Evolutionary conservation across 2,113 vertebrate genomes (phyloP), one percentile per base, ranked within the genome.

Genomic region (Anguilla japonica): DNA sequence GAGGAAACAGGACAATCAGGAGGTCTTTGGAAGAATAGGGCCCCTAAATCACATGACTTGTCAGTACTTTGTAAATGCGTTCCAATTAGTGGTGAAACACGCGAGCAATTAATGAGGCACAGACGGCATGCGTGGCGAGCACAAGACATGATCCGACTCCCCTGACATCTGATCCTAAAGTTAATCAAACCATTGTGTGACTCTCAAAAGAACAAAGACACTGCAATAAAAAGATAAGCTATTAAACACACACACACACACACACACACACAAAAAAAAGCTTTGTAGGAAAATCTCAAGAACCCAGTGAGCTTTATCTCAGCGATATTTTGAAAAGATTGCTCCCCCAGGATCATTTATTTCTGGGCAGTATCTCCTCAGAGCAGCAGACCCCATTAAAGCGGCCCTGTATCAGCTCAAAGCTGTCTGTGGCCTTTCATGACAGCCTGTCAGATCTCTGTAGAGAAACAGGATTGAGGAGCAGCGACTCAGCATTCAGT

Each of bases 151-250:
- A 11, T 75, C 71, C 0, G 63, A 3, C 71, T 34, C n/a, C 71
- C 71, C 71, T 75, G 71, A 75, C 71, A 75, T 75, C 71, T 75
- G 71, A 75, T 75, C 71, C 71, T n/a, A 75, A 11, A 75, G 71
- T 34, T 75, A 75, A 75, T 34, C 71, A 75, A 75, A 75, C 34
- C 71, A 75, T 34, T 34, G 71, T 75, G 71, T 34, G 71, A 75
- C 71, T 75, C 63, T 26, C 26, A 29, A 75, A 75, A 75, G 71
- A 75, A 75, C 71, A 75, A 34, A 75, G 71, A 9, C 71, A 75
- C 71, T 75, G 22, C 71, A 75, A 34, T 34, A 75, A 71, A 71
- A 71, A n/a, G 63, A 71, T 71, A 71, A 26, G 63, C 63, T 8
- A 71, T 29, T 4, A 79, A 79, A 16, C 15, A 40, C 13, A 29